Evolutionary conservation across 2,113 vertebrate genomes (phyloP).

Genomic region (Ranitomeya variabilis): DNA sequence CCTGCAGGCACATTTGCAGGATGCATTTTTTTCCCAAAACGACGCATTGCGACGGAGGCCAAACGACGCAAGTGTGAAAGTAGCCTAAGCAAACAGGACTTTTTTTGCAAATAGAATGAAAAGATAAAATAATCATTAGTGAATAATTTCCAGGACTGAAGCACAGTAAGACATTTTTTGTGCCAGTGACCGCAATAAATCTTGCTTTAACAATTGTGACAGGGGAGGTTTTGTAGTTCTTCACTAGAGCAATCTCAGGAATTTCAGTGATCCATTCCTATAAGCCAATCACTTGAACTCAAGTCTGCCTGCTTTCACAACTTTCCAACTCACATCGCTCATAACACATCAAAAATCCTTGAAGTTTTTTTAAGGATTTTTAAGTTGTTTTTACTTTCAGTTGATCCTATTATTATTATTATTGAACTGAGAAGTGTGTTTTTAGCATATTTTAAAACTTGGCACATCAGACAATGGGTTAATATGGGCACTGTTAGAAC

Average conservation of each 20-base stretch:
- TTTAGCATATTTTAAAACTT: too few species aligned
- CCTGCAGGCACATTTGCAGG: too few species aligned
- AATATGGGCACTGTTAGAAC: too few species aligned
- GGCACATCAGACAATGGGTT: too few species aligned
- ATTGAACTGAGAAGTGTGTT: too few species aligned
- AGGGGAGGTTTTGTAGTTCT: neutral
- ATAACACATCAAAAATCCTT: neutral
- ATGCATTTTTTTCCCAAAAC: too few species aligned
- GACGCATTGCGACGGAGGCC: too few species aligned
- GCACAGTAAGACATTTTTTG: conserved; percentile 37
- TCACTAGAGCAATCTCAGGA: conserved; percentile 33
- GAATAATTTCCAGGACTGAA: conserved; percentile 38
- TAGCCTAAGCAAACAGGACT: too few species aligned
- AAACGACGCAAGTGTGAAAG: too few species aligned
- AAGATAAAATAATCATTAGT: neutral
- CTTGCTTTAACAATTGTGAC: conserved; percentile 26
- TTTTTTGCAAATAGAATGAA: conserved; percentile 2
- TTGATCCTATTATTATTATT: neutral
- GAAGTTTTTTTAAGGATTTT: neutral
- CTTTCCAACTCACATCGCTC: neutral
- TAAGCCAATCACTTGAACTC: neutral
- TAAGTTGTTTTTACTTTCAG: neutral
- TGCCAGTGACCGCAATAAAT: neutral
- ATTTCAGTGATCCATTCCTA: neutral
- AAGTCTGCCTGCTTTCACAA: too few species aligned